A percentile compares a stretch with the other conserved stretches of the same genome.
phyloP scores from a whole-genome alignment of 2,797 vertebrate species.

The Sylvilagus floridanus region DNA sequence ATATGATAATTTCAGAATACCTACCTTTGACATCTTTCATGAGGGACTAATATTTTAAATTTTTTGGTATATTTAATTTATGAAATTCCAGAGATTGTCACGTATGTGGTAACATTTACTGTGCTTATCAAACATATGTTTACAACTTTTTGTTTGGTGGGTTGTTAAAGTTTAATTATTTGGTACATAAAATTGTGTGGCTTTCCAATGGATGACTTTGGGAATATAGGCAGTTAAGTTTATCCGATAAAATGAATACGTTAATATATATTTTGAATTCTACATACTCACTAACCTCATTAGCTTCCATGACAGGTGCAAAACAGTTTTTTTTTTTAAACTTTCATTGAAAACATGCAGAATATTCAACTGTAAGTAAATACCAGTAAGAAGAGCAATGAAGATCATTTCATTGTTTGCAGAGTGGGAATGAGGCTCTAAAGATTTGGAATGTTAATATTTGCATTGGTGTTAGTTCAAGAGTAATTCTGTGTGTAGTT shows the following conservation, averaged over 20 bases:
- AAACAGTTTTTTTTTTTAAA: neutral
- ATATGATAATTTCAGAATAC: slow-evolving; percentile 25
- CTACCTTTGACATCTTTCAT: neutral
- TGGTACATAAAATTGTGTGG: neutral
- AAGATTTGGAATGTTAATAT: neutral
- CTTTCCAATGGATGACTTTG: neutral
- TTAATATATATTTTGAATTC: neutral
- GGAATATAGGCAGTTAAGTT: neutral
- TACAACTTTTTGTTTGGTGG: neutral
- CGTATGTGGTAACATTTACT: neutral
- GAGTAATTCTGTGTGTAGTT: neutral
- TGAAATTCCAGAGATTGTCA: neutral
- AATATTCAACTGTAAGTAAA: neutral
- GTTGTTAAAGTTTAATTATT: slow-evolving; percentile 6
- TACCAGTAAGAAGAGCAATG: neutral
- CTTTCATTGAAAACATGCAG: slow-evolving; percentile 10
- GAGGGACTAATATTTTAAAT: slow-evolving; percentile 2
- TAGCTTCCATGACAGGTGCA: neutral
- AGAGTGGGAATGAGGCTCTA: neutral
- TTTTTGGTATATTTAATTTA: neutral
- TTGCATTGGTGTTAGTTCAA: neutral
- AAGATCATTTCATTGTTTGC: neutral
- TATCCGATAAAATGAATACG: slow-evolving; percentile 5
- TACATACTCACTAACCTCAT: neutral
- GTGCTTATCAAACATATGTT: slow-evolving; percentile 44